Percentiles rank a stretch among this genome's conserved stretches.
These are phyloP conservation scores for Spongia lamella DNA, from an alignment of 37 sponge, comb jelly and placozoan genomes.

Conservation along the genomic window DNA sequence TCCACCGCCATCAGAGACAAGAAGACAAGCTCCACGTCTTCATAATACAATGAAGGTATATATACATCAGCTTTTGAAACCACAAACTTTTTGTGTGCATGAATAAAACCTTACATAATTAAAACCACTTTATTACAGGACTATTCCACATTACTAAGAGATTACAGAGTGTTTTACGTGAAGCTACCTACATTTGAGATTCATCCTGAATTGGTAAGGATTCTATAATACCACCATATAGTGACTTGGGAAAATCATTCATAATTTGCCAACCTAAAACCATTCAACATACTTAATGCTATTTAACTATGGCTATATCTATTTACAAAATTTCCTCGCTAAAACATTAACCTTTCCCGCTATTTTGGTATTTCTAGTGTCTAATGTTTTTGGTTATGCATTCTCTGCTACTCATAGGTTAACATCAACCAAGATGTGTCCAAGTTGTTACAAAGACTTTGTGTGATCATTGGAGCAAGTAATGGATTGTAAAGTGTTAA, in stretches of 20 bases:
- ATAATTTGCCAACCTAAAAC: too few relatives aligned
- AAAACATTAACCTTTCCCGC: too few relatives aligned
- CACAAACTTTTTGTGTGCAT: too few relatives aligned
- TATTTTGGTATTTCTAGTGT: background rate
- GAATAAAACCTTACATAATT: too few relatives aligned
- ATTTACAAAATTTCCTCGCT: too few relatives aligned
- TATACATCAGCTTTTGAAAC: too few relatives aligned
- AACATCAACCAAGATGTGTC: slow-evolving; percentile 51
- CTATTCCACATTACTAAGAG: slow-evolving; percentile 42
- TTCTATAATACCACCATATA: background rate
- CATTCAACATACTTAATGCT: too few relatives aligned
- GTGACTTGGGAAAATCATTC: background rate
- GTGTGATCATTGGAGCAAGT: slow-evolving; percentile 48
- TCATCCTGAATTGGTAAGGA: slow-evolving; percentile 27
- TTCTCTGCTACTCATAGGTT: background rate
- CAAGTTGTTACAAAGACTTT: slow-evolving; percentile 43
- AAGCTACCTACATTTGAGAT: slow-evolving; percentile 55
- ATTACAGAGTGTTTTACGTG: slow-evolving; percentile 48
- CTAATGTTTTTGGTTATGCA: background rate
- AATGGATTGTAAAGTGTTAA: too few relatives aligned
- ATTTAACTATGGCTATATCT: too few relatives aligned
- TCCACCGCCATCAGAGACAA: too few relatives aligned
- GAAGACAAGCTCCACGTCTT: too few relatives aligned
- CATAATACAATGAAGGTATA: too few relatives aligned
- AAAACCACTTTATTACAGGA: slow-evolving; percentile 29